A percentile compares a stretch with the other conserved stretches of the same genome.
These are phyloP conservation scores for Apamea monoglypha DNA, from an alignment of 2,888 invertebrate species.

Conservation along the genomic window DNA sequence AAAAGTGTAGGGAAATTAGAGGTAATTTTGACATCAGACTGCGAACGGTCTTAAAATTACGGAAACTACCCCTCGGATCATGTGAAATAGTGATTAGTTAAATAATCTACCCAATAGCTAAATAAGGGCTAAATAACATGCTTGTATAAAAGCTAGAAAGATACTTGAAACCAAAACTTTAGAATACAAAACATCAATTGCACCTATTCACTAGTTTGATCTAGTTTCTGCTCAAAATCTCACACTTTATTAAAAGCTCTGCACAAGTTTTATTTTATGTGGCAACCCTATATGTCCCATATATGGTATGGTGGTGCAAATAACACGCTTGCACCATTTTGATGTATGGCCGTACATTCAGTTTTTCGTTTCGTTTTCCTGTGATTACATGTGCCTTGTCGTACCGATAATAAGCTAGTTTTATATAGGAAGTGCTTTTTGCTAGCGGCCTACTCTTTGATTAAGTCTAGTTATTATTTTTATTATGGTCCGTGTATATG, in stretches of 20 bases:
- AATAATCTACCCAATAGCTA: background rate
- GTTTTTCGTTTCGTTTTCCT: constrained; percentile 66
- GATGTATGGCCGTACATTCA: constrained; percentile 66
- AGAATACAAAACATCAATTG: background rate
- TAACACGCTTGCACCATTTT: constrained; percentile 66
- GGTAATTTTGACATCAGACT: no score
- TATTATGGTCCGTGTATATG: constrained; percentile 10
- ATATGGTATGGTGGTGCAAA: constrained; percentile 64
- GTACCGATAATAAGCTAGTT: constrained; percentile 34
- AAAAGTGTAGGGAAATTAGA: no score
- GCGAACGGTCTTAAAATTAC: no score
- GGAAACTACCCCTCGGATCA: background rate
- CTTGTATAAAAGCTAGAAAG: background rate
- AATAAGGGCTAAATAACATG: background rate
- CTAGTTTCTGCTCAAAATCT: background rate
- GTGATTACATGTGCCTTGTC: constrained; percentile 56
- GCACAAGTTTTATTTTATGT: background rate
- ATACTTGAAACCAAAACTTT: background rate
- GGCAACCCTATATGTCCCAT: constrained; percentile 49
- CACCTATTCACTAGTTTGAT: background rate
- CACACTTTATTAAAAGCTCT: background rate
- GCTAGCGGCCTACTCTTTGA: constrained; percentile 42
- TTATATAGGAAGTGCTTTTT: constrained; percentile 48
- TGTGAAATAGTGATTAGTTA: background rate
- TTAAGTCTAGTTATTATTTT: constrained; percentile 32